Base-by-base conservation (phyloP, 1,140 invertebrate genomes). In the Ooceraea biroi region DNA sequence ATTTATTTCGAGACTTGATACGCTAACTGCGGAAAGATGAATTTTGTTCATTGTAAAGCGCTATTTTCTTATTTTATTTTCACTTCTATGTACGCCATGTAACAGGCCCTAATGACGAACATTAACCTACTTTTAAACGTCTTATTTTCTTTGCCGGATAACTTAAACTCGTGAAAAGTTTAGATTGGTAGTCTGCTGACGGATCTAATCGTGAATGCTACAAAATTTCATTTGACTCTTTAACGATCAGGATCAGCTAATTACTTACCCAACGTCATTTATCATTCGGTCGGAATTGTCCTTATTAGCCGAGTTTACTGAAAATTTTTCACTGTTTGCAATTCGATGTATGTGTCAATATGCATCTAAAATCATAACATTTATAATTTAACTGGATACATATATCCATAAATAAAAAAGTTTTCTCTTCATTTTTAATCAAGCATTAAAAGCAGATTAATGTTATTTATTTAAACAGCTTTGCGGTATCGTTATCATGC, bases 61-160 rank as follows among this genome's bases (percentile, higher is more conserved):
- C 48, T 44, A 27, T 52, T 7, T 58, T 57, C 36, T 63, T 77
- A 76, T 48, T 46, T 83, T 65, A 27, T 57, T 77, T 46, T 66
- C 5, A 1, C 22, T 83, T 44, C 19, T 30, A 41, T 50, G 36
- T 17, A 22, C 30, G 30, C 11, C 12, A n/a, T 80, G 55, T 74
- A 74, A 44, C 36, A 50, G 22, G 12, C 48, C 30, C 60, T 68
- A 84, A 82, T 84, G 65, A 68, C 30, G 63, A 84, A 71, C 76
- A 77, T 84, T 84, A 84, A 84, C 83, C 83, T 61, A 84, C 63
- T 84, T 84, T 36, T 55, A 19, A 50, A 82, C 46, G 46, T 71
- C 30, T 58, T 61, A 80, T 74, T 84, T 78, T 69, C n/a, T 50
- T 46, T 58, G 22, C 7, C 46, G 12, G 44, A 19, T 69, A 66